phyloP scores from a whole-genome alignment of 2,113 vertebrate species.

The Grammomys dolichurus region DNA sequence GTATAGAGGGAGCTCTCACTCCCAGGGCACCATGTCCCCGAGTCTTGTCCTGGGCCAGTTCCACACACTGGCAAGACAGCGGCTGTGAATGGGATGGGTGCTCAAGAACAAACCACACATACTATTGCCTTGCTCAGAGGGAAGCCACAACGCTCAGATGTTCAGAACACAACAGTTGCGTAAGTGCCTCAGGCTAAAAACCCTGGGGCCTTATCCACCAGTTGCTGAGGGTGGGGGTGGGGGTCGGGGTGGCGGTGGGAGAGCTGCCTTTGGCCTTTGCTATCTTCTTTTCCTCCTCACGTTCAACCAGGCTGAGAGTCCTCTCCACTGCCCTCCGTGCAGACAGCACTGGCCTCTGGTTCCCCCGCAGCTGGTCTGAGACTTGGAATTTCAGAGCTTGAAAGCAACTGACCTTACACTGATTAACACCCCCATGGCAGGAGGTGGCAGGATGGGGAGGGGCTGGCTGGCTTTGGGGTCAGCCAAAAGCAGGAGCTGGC shows the following conservation, averaged over 20 bases:
- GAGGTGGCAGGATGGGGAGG: neutral
- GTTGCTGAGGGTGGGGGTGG: too few relatives aligned
- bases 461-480: neutral
- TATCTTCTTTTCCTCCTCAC: neutral
- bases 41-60: rapidly evolving
- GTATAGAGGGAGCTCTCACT: rapidly evolving
- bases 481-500: neutral
- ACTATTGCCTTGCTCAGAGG: neutral
- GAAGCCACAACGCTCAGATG: neutral
- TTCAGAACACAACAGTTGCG: neutral
- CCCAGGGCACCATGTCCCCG: neutral
- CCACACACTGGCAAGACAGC: rapidly evolving
- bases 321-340: rapidly evolving
- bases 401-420: neutral
- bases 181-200: neutral
- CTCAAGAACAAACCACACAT: neutral
- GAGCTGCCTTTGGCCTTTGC: neutral
- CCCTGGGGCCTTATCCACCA: neutral
- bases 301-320: rapidly evolving
- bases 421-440: neutral
- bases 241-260: too few relatives aligned
- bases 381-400: neutral
- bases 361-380: neutral
- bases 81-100: rapidly evolving
- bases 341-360: neutral